These are phyloP conservation scores for Taphrorychus bicolor DNA, from an alignment of 2,888 invertebrate genomes.

Conservation along the genomic window DNA sequence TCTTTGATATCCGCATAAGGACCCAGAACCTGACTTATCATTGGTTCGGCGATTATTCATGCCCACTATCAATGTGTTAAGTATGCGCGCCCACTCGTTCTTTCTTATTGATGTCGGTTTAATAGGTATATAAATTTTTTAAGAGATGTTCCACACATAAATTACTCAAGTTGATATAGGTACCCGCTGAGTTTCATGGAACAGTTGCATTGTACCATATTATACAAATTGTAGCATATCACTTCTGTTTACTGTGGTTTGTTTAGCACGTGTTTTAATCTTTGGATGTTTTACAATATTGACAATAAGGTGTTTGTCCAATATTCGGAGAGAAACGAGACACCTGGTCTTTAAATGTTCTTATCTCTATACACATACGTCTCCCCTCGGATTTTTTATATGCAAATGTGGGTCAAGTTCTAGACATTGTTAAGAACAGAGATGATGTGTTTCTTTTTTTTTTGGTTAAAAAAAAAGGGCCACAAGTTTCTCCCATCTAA, in stretches of 20 bases:
- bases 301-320: neutral
- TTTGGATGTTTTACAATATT: neutral
- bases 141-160: neutral
- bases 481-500: no score
- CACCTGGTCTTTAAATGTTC: neutral
- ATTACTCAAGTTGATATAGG: neutral
- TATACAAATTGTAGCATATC: no score
- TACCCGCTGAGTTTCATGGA: neutral
- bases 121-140: slow-evolving; percentile 6
- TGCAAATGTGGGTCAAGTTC: neutral
- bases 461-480: no score
- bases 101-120: slow-evolving; percentile 15
- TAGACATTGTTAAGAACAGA: no score
- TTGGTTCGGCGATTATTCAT: slow-evolving; percentile 22
- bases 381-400: neutral
- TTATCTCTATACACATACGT: no score
- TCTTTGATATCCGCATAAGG: slow-evolving; percentile 19
- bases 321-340: neutral
- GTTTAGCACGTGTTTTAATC: no score
- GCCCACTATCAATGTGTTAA: slow-evolving; percentile 26
- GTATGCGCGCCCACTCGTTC: slow-evolving; percentile 17
- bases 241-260: no score
- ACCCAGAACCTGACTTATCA: slow-evolving; percentile 24
- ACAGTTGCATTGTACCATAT: neutral
- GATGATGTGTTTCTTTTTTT: no score